Evolutionary conservation across 2,888 invertebrate genomes (phyloP).

Genomic region (Cephus sareptanus): DNA sequence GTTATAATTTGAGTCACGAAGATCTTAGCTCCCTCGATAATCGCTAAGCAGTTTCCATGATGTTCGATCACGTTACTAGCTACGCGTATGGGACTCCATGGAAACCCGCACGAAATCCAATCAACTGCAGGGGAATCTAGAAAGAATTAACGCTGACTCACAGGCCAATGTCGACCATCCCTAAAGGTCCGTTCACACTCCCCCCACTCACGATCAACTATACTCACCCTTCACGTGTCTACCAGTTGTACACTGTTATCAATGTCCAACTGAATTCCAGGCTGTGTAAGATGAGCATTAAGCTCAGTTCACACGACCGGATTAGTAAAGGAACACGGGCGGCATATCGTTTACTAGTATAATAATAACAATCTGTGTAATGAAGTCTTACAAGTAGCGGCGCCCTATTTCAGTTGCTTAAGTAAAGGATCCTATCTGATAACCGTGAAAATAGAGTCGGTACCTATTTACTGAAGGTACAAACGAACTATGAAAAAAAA

Average conservation of each 20-base stretch:
- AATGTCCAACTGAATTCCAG: background rate
- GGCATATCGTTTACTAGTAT: background rate
- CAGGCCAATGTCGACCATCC: slow-evolving; percentile 10
- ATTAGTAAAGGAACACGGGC: background rate
- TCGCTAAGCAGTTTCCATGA: background rate
- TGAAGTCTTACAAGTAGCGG: background rate
- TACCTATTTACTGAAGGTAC: background rate
- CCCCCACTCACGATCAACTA: background rate
- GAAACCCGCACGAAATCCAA: slow-evolving; percentile 18
- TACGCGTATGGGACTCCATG: background rate
- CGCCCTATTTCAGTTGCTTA: background rate
- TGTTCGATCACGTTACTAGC: background rate
- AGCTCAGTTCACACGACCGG: background rate
- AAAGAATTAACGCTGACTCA: slow-evolving; percentile 21
- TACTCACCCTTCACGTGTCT: background rate
- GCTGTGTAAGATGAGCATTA: background rate
- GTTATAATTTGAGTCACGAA: background rate
- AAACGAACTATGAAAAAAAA: background rate
- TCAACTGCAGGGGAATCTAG: slow-evolving; percentile 10
- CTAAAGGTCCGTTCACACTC: background rate
- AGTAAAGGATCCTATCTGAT: background rate
- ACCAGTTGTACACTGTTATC: background rate
- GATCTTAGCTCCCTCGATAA: background rate
- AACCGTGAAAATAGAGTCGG: background rate
- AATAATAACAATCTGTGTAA: background rate